Evolutionary conservation across 1,140 invertebrate species (phyloP).

Genomic region (Hycleus phaleratus): DNA sequence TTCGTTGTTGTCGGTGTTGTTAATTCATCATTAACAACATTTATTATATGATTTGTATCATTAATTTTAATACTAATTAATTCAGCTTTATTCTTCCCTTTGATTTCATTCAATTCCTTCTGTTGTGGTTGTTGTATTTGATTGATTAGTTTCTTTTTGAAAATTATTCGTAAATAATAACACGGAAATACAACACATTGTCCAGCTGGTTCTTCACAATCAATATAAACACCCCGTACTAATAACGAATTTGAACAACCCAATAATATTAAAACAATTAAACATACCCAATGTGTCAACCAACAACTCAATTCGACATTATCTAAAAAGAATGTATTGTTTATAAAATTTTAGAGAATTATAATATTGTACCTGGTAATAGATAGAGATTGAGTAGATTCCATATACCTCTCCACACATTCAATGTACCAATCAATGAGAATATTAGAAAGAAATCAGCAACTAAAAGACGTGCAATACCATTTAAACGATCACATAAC

Average conservation of each 20-base stretch:
- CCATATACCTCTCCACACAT: slow-evolving; percentile 83
- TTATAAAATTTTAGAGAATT: background rate
- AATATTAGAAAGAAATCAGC: slow-evolving; percentile 69
- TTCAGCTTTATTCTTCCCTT: slow-evolving; percentile 14
- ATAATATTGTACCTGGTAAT: slow-evolving; percentile 52
- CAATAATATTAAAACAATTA: slow-evolving; percentile 66
- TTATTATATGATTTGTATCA: slow-evolving; percentile 23
- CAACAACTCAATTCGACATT: slow-evolving; percentile 65
- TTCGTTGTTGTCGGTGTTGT: background rate
- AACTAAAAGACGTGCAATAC: slow-evolving; percentile 56
- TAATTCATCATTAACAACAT: slow-evolving; percentile 1
- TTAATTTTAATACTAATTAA: slow-evolving; percentile 26
- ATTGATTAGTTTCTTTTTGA: slow-evolving; percentile 56
- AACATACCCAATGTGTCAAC: slow-evolving; percentile 64
- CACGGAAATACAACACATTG: slow-evolving; percentile 74
- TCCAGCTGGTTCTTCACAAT: slow-evolving; percentile 69
- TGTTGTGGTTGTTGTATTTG: slow-evolving; percentile 38
- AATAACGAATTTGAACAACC: slow-evolving; percentile 77
- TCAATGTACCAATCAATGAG: slow-evolving; percentile 72
- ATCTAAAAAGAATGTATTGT: slow-evolving; percentile 42
- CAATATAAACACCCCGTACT: slow-evolving; percentile 75
- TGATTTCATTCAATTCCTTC: slow-evolving; percentile 6
- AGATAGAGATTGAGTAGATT: slow-evolving; percentile 70
- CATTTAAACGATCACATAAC: slow-evolving; percentile 55
- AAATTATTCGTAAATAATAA: slow-evolving; percentile 69